Conservation (phyloP, 30 jellyfish, hydroid and myxozoan species). For the Pelagia noctiluca region DNA sequence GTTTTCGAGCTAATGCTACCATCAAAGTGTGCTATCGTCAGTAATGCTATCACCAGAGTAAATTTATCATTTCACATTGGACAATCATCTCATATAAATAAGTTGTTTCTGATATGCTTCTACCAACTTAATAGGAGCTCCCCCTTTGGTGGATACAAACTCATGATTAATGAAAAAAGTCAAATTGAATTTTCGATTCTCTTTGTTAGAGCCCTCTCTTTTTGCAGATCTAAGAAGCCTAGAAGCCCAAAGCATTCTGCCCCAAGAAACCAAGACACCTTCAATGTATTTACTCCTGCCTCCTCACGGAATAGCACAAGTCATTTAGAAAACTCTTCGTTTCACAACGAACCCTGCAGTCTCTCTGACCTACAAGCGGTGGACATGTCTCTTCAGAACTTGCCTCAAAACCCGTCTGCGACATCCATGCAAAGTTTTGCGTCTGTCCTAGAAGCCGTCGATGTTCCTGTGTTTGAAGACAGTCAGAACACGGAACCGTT, state of each 20-base stretch:
- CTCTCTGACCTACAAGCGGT: slow-evolving; percentile 70
- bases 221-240: not conserved
- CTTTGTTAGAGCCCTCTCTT: not conserved
- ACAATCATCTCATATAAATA: too few relatives aligned
- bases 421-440: slow-evolving; percentile 76
- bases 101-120: too few relatives aligned
- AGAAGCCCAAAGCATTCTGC: not conserved
- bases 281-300: not conserved
- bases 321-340: slow-evolving; percentile 21
- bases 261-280: not conserved
- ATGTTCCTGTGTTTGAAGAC: slow-evolving; percentile 90
- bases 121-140: too few relatives aligned
- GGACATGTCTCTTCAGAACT: slow-evolving; percentile 48
- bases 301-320: not conserved
- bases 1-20: too few relatives aligned
- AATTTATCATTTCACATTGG: too few relatives aligned
- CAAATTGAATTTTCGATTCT: too few relatives aligned
- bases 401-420: slow-evolving; percentile 57
- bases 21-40: too few relatives aligned
- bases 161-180: too few relatives aligned
- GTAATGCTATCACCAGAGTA: too few relatives aligned
- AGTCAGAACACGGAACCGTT: slow-evolving; percentile 72
- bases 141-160: too few relatives aligned
- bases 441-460: slow-evolving; percentile 84
- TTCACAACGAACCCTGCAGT: slow-evolving; percentile 45